phyloP scores from a whole-genome alignment of 1,140 invertebrate species.

The Pseudoatta argentina region DNA sequence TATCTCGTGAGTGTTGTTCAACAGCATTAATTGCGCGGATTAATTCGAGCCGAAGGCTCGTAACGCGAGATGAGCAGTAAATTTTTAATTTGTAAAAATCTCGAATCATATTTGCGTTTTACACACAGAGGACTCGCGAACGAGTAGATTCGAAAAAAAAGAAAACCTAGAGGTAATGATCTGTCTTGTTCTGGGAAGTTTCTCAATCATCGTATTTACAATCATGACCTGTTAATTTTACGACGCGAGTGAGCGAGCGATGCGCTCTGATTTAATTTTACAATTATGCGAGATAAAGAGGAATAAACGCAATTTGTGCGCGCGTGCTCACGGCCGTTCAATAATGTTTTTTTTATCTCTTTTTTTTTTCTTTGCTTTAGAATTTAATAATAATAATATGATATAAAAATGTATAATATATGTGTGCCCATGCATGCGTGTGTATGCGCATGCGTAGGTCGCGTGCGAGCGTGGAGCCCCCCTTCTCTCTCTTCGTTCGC shows the following conservation, averaged over 20 bases:
- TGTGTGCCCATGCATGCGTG: background rate
- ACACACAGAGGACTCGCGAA: background rate
- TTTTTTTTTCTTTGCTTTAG: slow-evolving; percentile 33
- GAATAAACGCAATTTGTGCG: slow-evolving; percentile 15
- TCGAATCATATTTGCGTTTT: slow-evolving; percentile 8
- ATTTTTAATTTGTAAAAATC: slow-evolving; percentile 44
- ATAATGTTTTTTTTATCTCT: slow-evolving; percentile 31
- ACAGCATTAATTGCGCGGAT: slow-evolving; percentile 40
- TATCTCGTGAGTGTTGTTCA: slow-evolving; percentile 37
- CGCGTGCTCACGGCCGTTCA: background rate
- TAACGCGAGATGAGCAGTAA: slow-evolving; percentile 16
- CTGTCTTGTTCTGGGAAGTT: background rate
- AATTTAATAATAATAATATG: slow-evolving; percentile 71
- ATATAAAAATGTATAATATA: slow-evolving; percentile 68
- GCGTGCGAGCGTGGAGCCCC: slow-evolving; percentile 33
- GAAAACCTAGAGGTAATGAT: background rate
- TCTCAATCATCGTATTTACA: slow-evolving; percentile 3
- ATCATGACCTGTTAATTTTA: slow-evolving; percentile 41
- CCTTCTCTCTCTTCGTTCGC: slow-evolving; percentile 20
- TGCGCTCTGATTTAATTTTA: slow-evolving; percentile 45
- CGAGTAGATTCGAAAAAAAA: background rate
- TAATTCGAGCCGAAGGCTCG: slow-evolving; percentile 46
- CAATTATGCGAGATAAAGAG: slow-evolving; percentile 46
- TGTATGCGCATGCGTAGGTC: slow-evolving; percentile 46
- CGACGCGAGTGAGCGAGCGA: background rate